Conservation (phyloP, 2,113 vertebrate genomes). For the Festucalex cinctus region DNA sequence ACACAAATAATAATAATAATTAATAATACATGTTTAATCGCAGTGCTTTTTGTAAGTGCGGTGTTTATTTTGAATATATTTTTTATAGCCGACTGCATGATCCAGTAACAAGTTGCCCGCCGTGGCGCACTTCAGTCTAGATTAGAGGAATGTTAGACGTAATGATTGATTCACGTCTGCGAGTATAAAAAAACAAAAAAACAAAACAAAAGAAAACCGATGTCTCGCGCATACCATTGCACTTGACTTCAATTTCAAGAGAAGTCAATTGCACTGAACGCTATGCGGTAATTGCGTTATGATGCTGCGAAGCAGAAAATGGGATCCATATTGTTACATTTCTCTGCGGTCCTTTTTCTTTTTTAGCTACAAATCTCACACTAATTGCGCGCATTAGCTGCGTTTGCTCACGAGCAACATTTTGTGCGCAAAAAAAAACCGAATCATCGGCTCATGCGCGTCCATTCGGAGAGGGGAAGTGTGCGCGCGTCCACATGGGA, state of each 20-base stretch:
- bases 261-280: slow-evolving; percentile 8
- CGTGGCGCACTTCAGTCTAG: background rate
- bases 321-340: slow-evolving; percentile 36
- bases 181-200: slow-evolving; percentile 29
- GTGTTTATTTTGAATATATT: background rate
- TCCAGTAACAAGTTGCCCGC: background rate
- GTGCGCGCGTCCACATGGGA: slow-evolving; percentile 43
- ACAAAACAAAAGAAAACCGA: background rate
- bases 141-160: background rate
- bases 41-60: background rate
- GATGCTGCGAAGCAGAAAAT: slow-evolving; percentile 46
- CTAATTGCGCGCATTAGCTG: slow-evolving; percentile 41
- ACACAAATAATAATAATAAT: background rate
- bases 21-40: slow-evolving; percentile 1
- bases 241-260: slow-evolving; percentile 30
- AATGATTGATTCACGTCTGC: slow-evolving; percentile 21
- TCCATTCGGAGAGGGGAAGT: slow-evolving; percentile 21
- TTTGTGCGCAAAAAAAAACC: slow-evolving; percentile 1
- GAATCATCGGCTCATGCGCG: slow-evolving; percentile 16
- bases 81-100: slow-evolving; percentile 4
- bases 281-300: slow-evolving; percentile 48
- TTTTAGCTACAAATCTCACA: slow-evolving; percentile 23
- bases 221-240: slow-evolving; percentile 18
- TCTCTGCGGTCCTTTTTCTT: slow-evolving; percentile 15
- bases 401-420: slow-evolving; percentile 28